A percentile compares a stretch with the other conserved stretches of the same genome.
phyloP scores from a whole-genome alignment of 2,797 vertebrate species.

The Ctenosaura bakeri region DNA sequence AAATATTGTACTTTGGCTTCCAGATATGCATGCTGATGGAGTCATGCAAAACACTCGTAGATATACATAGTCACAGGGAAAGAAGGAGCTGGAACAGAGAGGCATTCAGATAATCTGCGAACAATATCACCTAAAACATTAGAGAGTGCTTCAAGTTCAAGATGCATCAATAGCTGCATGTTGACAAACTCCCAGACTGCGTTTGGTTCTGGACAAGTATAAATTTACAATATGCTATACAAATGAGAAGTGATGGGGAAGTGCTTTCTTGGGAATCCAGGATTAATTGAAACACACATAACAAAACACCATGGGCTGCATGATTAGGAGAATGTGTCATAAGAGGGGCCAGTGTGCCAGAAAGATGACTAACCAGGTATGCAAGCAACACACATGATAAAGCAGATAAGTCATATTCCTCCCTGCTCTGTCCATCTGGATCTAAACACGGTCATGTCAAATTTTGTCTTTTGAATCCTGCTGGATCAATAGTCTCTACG shows the following conservation, averaged over 20 bases:
- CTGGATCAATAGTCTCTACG: too few species aligned
- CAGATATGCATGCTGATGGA: not conserved
- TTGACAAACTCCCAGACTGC: too few species aligned
- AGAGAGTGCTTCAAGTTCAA: too few species aligned
- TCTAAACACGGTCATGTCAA: constrained; percentile 23
- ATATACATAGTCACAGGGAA: not conserved
- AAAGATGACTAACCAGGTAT: constrained; percentile 70
- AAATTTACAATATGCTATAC: too few species aligned
- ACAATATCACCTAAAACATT: not conserved
- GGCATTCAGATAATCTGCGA: not conserved
- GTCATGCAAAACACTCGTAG: too few species aligned
- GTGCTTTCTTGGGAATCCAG: too few species aligned
- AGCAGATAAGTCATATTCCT: constrained; percentile 34
- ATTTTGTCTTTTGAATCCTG: too few species aligned
- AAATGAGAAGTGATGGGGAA: too few species aligned
- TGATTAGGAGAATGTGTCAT: constrained; percentile 78
- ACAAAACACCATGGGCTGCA: constrained; percentile 76
- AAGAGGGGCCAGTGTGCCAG: constrained; percentile 60
- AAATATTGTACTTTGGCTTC: not conserved
- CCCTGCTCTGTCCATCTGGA: constrained; percentile 41
- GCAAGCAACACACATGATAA: constrained; percentile 7
- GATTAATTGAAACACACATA: too few species aligned
- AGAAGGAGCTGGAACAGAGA: not conserved
- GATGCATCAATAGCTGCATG: not conserved
- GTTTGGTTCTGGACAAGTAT: not conserved